These are phyloP conservation scores for Subanguina moxae DNA, from an alignment of 1,140 invertebrate species.

Conservation along the genomic window DNA sequence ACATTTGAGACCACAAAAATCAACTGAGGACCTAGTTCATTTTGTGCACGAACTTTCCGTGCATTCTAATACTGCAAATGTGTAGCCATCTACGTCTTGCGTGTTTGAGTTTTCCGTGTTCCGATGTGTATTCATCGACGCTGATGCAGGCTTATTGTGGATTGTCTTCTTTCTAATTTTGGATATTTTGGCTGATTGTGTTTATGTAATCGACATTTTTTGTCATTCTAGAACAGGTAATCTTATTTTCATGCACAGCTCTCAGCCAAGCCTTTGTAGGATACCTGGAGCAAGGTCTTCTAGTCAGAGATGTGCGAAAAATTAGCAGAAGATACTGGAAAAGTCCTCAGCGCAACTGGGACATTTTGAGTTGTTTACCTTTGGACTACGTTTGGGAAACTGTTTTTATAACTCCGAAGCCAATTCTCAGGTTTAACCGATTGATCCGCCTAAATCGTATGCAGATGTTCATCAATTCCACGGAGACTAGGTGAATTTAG, in stretches of 20 bases:
- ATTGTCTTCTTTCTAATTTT: slow-evolving; percentile 67
- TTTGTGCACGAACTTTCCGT: too few relatives aligned
- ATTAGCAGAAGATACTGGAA: slow-evolving; percentile 26
- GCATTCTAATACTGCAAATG: too few relatives aligned
- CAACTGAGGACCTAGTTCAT: too few relatives aligned
- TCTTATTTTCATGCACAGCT: not conserved
- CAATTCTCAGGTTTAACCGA: slow-evolving; percentile 34
- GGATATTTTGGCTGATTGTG: slow-evolving; percentile 80
- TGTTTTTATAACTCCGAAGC: slow-evolving; percentile 29
- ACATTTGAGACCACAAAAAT: too few relatives aligned
- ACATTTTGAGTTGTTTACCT: slow-evolving; percentile 22
- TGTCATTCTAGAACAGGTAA: slow-evolving; percentile 80
- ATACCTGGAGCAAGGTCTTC: slow-evolving; percentile 83
- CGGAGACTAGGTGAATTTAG: slow-evolving; percentile 31
- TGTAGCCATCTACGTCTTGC: too few relatives aligned
- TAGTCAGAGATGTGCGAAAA: slow-evolving; percentile 75
- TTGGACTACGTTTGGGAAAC: slow-evolving; percentile 60
- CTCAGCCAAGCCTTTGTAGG: slow-evolving; percentile 63
- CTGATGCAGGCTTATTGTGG: slow-evolving; percentile 70
- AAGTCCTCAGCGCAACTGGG: slow-evolving; percentile 10
- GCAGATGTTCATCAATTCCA: slow-evolving; percentile 25
- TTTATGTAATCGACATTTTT: slow-evolving; percentile 80
- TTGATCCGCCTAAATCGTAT: slow-evolving; percentile 29
- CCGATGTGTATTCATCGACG: slow-evolving; percentile 81
- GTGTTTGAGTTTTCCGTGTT: slow-evolving; percentile 71